Percentiles rank a stretch among this genome's conserved stretches.
Evolutionary conservation across 2,888 invertebrate genomes (phyloP).

Genomic region (Endotricha flammealis): DNA sequence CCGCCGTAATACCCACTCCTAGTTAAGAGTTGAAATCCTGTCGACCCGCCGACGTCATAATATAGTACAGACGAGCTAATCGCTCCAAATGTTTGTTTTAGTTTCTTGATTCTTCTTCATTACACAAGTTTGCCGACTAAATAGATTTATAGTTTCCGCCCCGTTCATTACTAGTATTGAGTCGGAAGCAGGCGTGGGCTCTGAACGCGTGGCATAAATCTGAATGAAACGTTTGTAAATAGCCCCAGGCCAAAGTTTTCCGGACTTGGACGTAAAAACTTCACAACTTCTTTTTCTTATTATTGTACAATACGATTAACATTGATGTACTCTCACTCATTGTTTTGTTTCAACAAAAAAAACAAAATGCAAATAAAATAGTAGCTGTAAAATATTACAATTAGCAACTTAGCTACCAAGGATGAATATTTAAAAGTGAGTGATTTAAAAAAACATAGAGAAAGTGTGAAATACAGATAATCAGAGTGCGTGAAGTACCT

Average conservation of each 20-base stretch:
- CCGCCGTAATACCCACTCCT: conserved; percentile 33
- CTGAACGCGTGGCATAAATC: conserved; percentile 68
- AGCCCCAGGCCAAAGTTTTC: conserved; percentile 50
- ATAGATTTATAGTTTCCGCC: conserved; percentile 77
- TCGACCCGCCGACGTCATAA: conserved; percentile 23
- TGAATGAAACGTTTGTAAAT: conserved; percentile 67
- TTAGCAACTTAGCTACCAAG: no score
- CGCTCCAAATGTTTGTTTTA: conserved; percentile 56
- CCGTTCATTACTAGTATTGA: conserved; percentile 75
- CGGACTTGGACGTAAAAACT: conserved; percentile 45
- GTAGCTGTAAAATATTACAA: no score
- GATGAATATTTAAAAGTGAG: no score
- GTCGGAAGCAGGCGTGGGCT: conserved; percentile 32
- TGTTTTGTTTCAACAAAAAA: no score
- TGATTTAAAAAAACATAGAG: no score
- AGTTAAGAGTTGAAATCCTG: background rate
- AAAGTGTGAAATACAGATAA: no score
- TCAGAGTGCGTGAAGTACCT: no score
- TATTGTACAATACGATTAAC: no score
- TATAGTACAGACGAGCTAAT: conserved; percentile 41
- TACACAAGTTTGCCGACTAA: conserved; percentile 69
- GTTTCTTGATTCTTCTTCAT: conserved; percentile 58
- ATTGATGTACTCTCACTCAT: no score
- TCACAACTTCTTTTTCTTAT: conserved; percentile 32
- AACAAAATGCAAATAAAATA: no score